Percentiles rank a stretch among this genome's conserved stretches.
Evolutionary conservation across 2,888 invertebrate species (phyloP).

Genomic region (Leucophora obtusa): DNA sequence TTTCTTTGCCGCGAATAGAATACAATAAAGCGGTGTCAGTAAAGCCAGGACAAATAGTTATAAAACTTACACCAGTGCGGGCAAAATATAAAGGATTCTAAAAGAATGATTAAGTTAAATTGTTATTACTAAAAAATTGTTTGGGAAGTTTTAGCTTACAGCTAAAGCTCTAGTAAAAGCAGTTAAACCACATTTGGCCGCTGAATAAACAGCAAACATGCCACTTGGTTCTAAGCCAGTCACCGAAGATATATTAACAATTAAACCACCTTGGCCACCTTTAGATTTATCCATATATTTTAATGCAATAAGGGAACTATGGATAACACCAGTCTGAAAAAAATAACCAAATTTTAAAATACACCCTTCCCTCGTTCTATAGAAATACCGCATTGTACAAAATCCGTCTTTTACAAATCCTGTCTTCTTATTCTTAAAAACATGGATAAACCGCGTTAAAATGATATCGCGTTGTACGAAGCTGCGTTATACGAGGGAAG

Average conservation of each 20-base stretch:
- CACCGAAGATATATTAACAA: slow-evolving; percentile 74
- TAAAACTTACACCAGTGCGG: slow-evolving; percentile 54
- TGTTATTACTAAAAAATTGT: not conserved
- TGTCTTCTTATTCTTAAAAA: too few relatives aligned
- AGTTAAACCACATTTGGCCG: slow-evolving; percentile 72
- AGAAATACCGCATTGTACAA: too few relatives aligned
- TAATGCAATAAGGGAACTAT: slow-evolving; percentile 73
- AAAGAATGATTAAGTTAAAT: not conserved
- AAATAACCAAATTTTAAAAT: too few relatives aligned
- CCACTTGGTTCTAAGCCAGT: slow-evolving; percentile 68
- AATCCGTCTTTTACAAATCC: too few relatives aligned
- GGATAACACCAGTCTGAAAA: slow-evolving; percentile 76
- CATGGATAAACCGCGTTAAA: too few relatives aligned
- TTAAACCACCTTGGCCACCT: slow-evolving; percentile 73
- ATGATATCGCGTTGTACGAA: too few relatives aligned
- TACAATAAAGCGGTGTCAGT: slow-evolving; percentile 56
- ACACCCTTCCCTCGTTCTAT: too few relatives aligned
- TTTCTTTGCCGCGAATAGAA: slow-evolving; percentile 48
- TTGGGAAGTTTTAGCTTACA: slow-evolving; percentile 29
- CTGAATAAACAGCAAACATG: slow-evolving; percentile 71
- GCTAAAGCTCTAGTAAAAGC: slow-evolving; percentile 62
- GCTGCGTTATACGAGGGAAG: too few relatives aligned
- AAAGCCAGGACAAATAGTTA: slow-evolving; percentile 62
- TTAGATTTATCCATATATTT: slow-evolving; percentile 74
- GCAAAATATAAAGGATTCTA: slow-evolving; percentile 56